Evolutionary conservation across 2,797 vertebrate species (phyloP).

Genomic region (Propithecus perrieri): DNA sequence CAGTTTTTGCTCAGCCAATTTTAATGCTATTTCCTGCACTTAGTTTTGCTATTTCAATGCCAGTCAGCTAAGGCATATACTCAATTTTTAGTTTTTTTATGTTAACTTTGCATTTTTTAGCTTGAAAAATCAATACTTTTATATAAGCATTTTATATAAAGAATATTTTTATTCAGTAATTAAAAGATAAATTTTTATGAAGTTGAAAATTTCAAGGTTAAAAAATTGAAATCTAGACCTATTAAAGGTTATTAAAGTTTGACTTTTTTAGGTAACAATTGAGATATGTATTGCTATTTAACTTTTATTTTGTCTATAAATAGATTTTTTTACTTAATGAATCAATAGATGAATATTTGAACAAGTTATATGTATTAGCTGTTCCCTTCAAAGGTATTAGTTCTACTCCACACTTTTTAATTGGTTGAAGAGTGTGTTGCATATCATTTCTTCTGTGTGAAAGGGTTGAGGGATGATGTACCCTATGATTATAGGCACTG

Average conservation of each 20-base stretch:
- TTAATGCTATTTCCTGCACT: background rate
- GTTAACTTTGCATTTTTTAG: background rate
- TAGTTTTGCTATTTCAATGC: background rate
- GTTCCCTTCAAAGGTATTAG: background rate
- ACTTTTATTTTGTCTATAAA: background rate
- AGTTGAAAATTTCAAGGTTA: background rate
- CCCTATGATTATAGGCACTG: background rate
- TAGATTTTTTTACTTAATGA: background rate
- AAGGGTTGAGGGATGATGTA: background rate
- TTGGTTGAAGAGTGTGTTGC: background rate
- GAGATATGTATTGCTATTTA: conserved; percentile 25
- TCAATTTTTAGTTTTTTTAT: background rate
- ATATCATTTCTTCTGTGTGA: background rate
- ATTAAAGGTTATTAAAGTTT: background rate
- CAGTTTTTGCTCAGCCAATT: background rate
- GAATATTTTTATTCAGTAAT: background rate
- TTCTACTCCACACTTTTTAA: background rate
- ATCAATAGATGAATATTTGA: background rate
- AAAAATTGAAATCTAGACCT: background rate
- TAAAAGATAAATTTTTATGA: conserved; percentile 3
- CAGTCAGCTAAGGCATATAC: background rate
- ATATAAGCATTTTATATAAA: background rate
- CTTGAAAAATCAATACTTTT: conserved; percentile 11
- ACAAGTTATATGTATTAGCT: background rate
- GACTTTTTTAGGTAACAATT: conserved; percentile 1